Evolutionary conservation across 2,888 invertebrate species (phyloP).

Genomic region (Cerastis rubricosa): DNA sequence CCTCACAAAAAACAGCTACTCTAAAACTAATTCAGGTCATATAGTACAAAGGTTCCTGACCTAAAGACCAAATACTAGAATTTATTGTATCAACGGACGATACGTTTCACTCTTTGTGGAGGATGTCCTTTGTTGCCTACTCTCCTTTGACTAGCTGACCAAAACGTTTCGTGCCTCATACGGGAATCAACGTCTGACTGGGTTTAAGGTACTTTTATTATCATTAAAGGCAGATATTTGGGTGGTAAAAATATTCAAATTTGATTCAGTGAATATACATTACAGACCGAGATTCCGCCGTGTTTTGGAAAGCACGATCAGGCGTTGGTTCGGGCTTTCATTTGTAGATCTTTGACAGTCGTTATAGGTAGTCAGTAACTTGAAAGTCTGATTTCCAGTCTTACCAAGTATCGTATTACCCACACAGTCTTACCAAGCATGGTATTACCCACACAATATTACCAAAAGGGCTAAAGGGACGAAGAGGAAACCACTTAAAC

Average conservation of each 20-base stretch:
- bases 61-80: slow-evolving; percentile 8
- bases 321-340: not conserved
- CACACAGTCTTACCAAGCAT: too few species aligned
- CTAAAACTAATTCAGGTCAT: not conserved
- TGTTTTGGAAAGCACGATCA: not conserved
- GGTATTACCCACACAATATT: not conserved
- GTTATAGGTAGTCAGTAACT: not conserved
- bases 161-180: slow-evolving; percentile 15
- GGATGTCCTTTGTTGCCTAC: slow-evolving; percentile 33
- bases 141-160: slow-evolving; percentile 41
- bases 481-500: too few species aligned
- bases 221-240: not conserved
- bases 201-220: not conserved
- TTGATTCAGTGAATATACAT: not conserved
- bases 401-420: not conserved
- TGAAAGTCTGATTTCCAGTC: not conserved
- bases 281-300: not conserved
- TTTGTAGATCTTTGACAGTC: not conserved
- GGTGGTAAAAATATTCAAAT: not conserved
- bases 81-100: slow-evolving; percentile 28
- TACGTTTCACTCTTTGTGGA: slow-evolving; percentile 22
- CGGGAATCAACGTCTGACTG: slow-evolving; percentile 9
- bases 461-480: too few species aligned
- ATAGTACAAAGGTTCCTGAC: slow-evolving; percentile 13
- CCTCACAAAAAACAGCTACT: not conserved